Evolutionary conservation across 2,888 invertebrate genomes (phyloP), one percentile per base, ranked within the genome.

Genomic region (Tenodera sinensis): DNA sequence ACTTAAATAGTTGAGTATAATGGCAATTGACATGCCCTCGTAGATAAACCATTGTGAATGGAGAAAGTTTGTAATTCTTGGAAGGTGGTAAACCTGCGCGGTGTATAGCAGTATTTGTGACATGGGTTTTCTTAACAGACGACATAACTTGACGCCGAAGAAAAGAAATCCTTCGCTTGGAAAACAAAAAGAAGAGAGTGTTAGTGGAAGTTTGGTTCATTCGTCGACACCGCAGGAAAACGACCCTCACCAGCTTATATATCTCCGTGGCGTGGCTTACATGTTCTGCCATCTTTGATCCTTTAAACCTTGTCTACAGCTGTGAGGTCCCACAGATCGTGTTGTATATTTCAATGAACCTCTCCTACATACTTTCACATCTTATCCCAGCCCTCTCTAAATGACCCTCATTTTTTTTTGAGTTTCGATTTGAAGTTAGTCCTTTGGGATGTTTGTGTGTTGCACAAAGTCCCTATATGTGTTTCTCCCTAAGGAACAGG

Each of bases 301-400:
- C 87, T 34, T 87, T 87, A 87, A 87, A 83, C 87, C 87, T 87
- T 83, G 82, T 87, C 87, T 87, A 87, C 82, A 87, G 83, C 87
- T 87, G 83, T 82, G 34, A 20, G 54, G 54, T 25, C 54, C 20
- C 54, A 20, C 54, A 25, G 34, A 20, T 71, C 86, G 28, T 83
- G 83, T 87, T 83, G 83, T 87, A 87, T 87, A 87, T 87, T 87
- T 87, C 87, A 87, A 87, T 87, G 87, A 87, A 27, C 30, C 42
- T 8, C 4, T 20, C 54, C 2, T 20, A 71, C 25, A 25, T 71
- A 15, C 54, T 71, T 71, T 71, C 54, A 20, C 14, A 20, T 71
- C 54, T 71, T 15, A 42, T 34, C n/a, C 34, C 34, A 25, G 20
- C n/a, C 30, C 12, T 83, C 12, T 83, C 83, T 87, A 87, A 87